These are phyloP conservation scores for Artibeus lituratus DNA, from an alignment of 2,797 vertebrate genomes.

Conservation along the genomic window DNA sequence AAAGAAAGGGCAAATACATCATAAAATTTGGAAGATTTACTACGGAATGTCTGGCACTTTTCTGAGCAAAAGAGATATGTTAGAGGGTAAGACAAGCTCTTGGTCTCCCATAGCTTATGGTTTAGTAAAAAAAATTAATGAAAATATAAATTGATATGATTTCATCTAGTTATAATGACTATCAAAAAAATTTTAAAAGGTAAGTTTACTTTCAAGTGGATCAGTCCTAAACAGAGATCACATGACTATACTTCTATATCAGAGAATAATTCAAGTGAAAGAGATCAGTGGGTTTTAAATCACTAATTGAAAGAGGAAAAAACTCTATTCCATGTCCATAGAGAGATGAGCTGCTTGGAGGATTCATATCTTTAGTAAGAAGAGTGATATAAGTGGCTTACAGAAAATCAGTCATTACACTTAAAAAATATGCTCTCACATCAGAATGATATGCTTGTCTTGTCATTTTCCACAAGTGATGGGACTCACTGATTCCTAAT, in stretches of 20 bases:
- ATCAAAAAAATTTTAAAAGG: background rate
- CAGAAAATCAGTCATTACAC: background rate
- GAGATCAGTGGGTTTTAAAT: background rate
- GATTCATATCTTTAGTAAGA: background rate
- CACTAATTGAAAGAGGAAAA: background rate
- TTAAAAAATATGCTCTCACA: background rate
- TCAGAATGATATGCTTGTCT: background rate
- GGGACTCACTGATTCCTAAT: constrained; percentile 24
- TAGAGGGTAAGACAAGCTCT: background rate
- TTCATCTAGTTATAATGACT: background rate
- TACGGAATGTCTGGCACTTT: background rate
- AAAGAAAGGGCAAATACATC: background rate
- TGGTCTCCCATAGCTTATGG: background rate
- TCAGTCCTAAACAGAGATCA: background rate
- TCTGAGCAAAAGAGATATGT: background rate
- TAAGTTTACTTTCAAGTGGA: background rate
- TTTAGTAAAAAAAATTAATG: background rate
- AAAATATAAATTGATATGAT: background rate
- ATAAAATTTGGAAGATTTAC: background rate
- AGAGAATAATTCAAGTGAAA: constrained; percentile 1
- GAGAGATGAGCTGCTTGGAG: background rate
- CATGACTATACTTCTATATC: background rate
- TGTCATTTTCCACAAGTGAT: constrained; percentile 3
- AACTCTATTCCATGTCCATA: background rate
- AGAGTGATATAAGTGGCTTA: background rate